Evolutionary conservation across 1,140 invertebrate genomes (phyloP).

Genomic region (Cydia fagiglandana): DNA sequence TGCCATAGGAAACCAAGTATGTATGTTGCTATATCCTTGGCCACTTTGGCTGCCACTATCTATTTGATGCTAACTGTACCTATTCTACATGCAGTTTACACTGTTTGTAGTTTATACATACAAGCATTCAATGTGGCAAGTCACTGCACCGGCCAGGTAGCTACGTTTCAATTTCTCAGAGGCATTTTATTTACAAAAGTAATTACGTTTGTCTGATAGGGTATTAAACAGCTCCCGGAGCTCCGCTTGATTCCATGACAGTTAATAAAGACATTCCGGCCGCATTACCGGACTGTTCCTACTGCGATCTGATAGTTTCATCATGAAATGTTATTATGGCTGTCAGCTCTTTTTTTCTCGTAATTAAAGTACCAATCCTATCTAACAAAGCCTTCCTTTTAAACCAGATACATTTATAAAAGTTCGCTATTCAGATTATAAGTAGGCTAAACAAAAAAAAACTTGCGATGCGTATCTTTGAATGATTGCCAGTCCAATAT

Average conservation of each 20-base stretch:
- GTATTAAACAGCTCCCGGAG: conserved; percentile 70
- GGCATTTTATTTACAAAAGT: conserved; percentile 79
- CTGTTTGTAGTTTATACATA: conserved; percentile 38
- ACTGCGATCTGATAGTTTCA: conserved; percentile 56
- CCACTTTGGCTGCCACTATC: too few relatives aligned
- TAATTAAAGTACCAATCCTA: conserved; percentile 31
- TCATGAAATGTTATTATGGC: conserved; percentile 56
- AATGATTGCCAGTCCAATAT: conserved; percentile 4
- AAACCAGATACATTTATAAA: not conserved
- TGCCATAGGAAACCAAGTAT: too few relatives aligned
- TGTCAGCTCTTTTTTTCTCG: conserved; percentile 46
- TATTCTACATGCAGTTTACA: not conserved
- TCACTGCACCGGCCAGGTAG: conserved; percentile 69
- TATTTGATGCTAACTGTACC: not conserved
- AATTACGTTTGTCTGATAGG: conserved; percentile 77
- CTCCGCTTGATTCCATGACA: conserved; percentile 70
- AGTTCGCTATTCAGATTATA: not conserved
- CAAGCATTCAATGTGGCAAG: conserved; percentile 63
- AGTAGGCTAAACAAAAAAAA: conserved; percentile 1
- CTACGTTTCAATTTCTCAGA: conserved; percentile 76
- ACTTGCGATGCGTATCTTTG: conserved; percentile 1
- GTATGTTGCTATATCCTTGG: too few relatives aligned
- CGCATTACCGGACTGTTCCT: conserved; percentile 64
- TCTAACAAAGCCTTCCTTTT: not conserved
- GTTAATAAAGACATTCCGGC: conserved; percentile 78